Percentiles rank a stretch among this genome's conserved stretches.
These are phyloP conservation scores for Pavo muticus DNA, from an alignment of 2,113 vertebrate species.

Conservation along the genomic window DNA sequence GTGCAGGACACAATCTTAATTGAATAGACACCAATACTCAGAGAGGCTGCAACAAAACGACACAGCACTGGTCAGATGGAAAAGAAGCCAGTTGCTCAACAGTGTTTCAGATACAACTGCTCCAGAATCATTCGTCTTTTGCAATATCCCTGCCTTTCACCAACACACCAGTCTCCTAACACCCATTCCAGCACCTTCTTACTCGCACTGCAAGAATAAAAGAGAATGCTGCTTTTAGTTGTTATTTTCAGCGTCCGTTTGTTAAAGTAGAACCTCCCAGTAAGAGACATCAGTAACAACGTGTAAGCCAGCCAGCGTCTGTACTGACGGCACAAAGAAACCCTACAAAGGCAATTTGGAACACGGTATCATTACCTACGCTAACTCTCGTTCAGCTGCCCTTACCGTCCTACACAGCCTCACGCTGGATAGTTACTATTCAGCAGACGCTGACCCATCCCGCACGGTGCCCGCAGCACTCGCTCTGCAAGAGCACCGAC, in stretches of 20 bases:
- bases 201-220: background rate
- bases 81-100: background rate
- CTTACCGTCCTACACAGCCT: background rate
- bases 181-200: background rate
- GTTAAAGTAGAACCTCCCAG: background rate
- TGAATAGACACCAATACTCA: background rate
- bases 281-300: background rate
- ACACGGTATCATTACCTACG: no score
- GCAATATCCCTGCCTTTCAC: background rate
- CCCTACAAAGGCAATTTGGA: background rate
- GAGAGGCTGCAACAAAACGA: background rate
- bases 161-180: background rate
- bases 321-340: background rate
- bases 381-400: background rate
- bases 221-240: rapidly evolving
- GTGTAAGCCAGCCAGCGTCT: background rate
- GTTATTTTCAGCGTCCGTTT: background rate
- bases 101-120: background rate
- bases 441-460: no score
- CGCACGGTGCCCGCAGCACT: no score
- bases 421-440: no score
- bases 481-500: no score
- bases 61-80: background rate
- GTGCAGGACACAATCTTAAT: background rate
- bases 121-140: background rate